A percentile compares a stretch with the other conserved stretches of the same genome.
Conservation (phyloP, 2,113 vertebrate genomes). For the Carassius auratus region DNA sequence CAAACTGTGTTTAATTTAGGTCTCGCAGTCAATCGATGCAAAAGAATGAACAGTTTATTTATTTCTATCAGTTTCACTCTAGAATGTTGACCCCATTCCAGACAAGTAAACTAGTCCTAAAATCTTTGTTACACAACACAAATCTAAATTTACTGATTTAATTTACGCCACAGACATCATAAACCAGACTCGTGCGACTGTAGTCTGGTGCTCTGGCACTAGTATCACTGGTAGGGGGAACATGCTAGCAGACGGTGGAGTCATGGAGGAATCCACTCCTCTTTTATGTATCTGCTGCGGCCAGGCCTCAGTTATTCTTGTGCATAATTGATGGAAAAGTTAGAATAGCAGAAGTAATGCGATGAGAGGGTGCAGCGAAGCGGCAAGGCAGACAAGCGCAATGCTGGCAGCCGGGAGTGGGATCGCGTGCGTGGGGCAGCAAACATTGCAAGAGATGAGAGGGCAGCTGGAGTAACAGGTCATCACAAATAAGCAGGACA, state of each 20-base stretch:
- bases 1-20: conserved; percentile 3
- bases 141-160: background rate
- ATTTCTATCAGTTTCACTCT: background rate
- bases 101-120: conserved; percentile 7
- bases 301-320: conserved; percentile 78
- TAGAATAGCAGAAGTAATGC: conserved; percentile 86
- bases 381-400: conserved; percentile 50
- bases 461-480: conserved; percentile 79
- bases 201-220: conserved; percentile 45
- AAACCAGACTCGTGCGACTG: conserved; percentile 22
- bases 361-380: conserved; percentile 81
- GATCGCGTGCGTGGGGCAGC: conserved; percentile 78
- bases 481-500: conserved; percentile 66
- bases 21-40: background rate
- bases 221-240: conserved; percentile 63
- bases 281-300: conserved; percentile 70
- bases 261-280: conserved; percentile 64
- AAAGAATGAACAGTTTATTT: background rate
- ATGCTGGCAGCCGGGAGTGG: conserved; percentile 62
- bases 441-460: conserved; percentile 78
- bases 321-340: conserved; percentile 84
- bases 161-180: conserved; percentile 17
- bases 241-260: conserved; percentile 58
- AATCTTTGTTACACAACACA: background rate
- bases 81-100: background rate